phyloP scores from a whole-genome alignment of 2,113 vertebrate genomes.

The Ovibos moschatus region DNA sequence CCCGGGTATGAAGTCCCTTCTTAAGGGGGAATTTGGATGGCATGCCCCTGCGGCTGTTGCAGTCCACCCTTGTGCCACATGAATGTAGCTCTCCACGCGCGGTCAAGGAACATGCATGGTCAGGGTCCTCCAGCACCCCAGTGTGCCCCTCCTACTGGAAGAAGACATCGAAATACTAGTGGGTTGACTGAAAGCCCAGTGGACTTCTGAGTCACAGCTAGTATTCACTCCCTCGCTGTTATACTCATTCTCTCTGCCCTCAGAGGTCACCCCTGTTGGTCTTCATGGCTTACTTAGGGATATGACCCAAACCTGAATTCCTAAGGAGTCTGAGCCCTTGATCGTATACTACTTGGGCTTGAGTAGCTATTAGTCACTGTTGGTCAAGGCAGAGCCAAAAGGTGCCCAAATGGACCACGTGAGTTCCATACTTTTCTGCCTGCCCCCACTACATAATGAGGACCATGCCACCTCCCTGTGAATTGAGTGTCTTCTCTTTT shows the following conservation, averaged over 20 bases:
- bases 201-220: too few species aligned
- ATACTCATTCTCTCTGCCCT: neutral
- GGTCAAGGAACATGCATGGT: neutral
- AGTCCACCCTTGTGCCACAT: neutral
- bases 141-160: neutral
- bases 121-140: neutral
- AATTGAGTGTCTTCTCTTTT: neutral
- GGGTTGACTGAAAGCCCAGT: neutral
- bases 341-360: neutral
- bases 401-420: rapidly evolving
- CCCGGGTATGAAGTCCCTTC: neutral
- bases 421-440: neutral
- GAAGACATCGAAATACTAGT: neutral
- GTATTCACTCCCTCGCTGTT: neutral
- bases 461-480: neutral
- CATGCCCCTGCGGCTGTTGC: neutral
- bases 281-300: neutral
- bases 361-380: neutral
- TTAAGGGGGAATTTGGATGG: neutral
- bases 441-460: neutral
- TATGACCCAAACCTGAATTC: too few species aligned
- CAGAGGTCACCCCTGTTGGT: too few species aligned
- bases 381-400: neutral
- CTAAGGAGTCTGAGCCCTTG: neutral
- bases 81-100: neutral